phyloP scores from a whole-genome alignment of 2,888 invertebrate species.

The Ectemnius cavifrons region DNA sequence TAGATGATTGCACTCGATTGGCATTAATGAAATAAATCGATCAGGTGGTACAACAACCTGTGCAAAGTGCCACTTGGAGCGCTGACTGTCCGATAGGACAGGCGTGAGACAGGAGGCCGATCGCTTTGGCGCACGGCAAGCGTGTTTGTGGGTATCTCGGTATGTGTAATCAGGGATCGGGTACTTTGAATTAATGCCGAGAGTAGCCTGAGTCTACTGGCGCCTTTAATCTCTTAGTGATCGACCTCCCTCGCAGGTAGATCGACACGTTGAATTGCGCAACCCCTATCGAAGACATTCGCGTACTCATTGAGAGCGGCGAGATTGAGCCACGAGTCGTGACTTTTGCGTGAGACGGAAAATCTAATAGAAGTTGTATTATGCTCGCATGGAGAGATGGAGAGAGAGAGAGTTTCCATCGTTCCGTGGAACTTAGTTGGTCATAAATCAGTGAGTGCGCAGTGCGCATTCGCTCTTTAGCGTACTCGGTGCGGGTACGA shows the following conservation, averaged over 20 bases:
- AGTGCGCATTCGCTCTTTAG: neutral
- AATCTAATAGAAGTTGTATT: no score
- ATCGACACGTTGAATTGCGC: constrained; percentile 36
- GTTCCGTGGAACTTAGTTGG: neutral
- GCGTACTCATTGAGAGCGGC: neutral
- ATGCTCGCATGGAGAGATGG: no score
- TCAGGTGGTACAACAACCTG: neutral
- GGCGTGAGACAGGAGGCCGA: neutral
- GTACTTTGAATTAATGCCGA: constrained; percentile 33
- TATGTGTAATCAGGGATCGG: neutral
- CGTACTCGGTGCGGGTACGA: neutral
- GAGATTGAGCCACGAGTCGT: neutral
- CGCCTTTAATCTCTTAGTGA: neutral
- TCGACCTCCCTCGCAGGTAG: constrained; percentile 15
- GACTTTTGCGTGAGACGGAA: no score
- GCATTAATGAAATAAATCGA: neutral
- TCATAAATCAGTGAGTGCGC: neutral
- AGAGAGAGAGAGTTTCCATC: neutral
- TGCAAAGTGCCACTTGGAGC: neutral
- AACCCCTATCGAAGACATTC: neutral
- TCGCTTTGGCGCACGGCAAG: neutral
- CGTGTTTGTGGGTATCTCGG: neutral
- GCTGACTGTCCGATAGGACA: neutral
- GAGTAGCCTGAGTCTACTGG: neutral
- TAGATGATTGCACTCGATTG: neutral